Evolutionary conservation across 2,797 vertebrate genomes (phyloP).

Genomic region (Ptychadena robeensis): DNA sequence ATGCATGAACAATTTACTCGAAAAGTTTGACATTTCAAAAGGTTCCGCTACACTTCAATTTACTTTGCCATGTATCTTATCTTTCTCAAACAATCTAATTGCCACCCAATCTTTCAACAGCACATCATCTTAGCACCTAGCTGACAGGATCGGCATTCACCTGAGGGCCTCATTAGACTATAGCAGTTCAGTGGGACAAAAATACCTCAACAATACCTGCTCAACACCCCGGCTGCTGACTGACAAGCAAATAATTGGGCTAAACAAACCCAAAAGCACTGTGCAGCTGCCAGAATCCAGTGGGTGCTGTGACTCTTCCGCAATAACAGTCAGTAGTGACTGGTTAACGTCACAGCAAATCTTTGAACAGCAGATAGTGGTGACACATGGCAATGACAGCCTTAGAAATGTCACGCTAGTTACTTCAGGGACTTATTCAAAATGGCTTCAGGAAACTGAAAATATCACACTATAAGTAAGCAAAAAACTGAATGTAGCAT

Average conservation of each 20-base stretch:
- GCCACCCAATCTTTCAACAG: slow-evolving; percentile 69
- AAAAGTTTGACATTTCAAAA: slow-evolving; percentile 64
- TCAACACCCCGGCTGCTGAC: slow-evolving; percentile 70
- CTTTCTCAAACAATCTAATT: slow-evolving; percentile 73
- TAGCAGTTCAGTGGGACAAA: slow-evolving; percentile 69
- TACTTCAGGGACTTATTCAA: slow-evolving; percentile 49
- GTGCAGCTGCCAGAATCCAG: slow-evolving; percentile 70
- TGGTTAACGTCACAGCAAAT: slow-evolving; percentile 77
- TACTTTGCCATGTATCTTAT: slow-evolving; percentile 70
- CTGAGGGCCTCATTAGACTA: slow-evolving; percentile 83
- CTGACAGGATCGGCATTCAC: slow-evolving; percentile 77
- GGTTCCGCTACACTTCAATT: slow-evolving; percentile 68
- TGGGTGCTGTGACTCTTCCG: slow-evolving; percentile 69
- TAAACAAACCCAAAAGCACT: slow-evolving; percentile 76
- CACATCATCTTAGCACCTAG: slow-evolving; percentile 69
- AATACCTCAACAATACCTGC: slow-evolving; percentile 72
- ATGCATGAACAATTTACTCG: slow-evolving; percentile 66
- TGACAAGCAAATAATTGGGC: slow-evolving; percentile 87
- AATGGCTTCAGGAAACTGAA: slow-evolving; percentile 26
- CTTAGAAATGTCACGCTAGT: slow-evolving; percentile 69
- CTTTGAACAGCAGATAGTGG: slow-evolving; percentile 72
- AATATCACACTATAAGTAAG: slow-evolving; percentile 21
- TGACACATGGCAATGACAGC: slow-evolving; percentile 69
- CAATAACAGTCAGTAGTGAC: slow-evolving; percentile 72
- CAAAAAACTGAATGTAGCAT: neutral